phyloP scores from a whole-genome alignment of 2,797 vertebrate species.

The Jordanella pulchra region DNA sequence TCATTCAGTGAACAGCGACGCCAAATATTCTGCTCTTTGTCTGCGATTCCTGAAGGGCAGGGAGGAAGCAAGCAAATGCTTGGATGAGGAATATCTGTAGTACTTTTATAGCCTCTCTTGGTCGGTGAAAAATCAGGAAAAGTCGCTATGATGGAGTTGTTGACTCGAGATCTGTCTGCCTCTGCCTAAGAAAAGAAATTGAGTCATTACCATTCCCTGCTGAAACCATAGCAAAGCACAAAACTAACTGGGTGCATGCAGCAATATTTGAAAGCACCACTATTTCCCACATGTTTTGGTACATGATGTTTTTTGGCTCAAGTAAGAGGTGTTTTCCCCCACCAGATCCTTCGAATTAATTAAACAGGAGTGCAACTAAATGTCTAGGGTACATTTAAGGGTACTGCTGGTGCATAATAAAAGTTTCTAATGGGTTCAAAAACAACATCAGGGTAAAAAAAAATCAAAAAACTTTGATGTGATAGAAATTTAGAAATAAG shows the following conservation, averaged over 20 bases:
- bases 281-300: neutral
- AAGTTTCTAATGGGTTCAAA: too few relatives aligned
- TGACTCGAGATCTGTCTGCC: neutral
- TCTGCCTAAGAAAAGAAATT: slow-evolving; percentile 1
- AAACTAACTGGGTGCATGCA: neutral
- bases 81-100: slow-evolving; percentile 38
- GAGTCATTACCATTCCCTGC: neutral
- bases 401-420: too few relatives aligned
- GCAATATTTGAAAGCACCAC: neutral
- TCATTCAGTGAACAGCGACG: slow-evolving; percentile 45
- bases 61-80: slow-evolving; percentile 8
- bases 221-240: neutral
- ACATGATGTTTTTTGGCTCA: neutral
- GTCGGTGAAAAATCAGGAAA: slow-evolving; percentile 5
- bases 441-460: too few relatives aligned
- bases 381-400: too few relatives aligned
- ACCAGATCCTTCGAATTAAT: too few relatives aligned
- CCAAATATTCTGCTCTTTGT: slow-evolving; percentile 23
- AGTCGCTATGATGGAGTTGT: neutral
- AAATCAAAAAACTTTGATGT: too few relatives aligned
- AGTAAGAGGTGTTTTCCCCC: too few relatives aligned
- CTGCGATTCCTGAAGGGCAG: neutral
- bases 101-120: slow-evolving; percentile 39
- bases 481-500: too few relatives aligned
- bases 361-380: too few relatives aligned